A percentile compares a stretch with the other conserved stretches of the same genome.
These are phyloP conservation scores for Gadus macrocephalus DNA, from an alignment of 2,113 vertebrate genomes.

Conservation along the genomic window DNA sequence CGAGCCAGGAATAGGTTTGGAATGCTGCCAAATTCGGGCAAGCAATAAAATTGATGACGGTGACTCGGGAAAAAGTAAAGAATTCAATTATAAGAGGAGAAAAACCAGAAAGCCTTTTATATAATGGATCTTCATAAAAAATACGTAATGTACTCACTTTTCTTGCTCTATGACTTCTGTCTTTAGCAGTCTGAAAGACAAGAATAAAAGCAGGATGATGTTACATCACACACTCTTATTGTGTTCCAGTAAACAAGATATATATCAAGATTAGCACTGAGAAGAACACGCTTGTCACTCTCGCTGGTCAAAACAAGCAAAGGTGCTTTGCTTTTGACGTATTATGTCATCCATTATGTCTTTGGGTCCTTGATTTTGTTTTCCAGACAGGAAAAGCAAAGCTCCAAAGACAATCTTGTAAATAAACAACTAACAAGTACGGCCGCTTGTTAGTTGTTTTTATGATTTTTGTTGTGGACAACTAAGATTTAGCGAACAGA, in stretches of 20 bases:
- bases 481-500: no score
- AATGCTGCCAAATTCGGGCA: neutral
- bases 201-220: constrained; percentile 49
- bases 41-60: constrained; percentile 12
- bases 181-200: constrained; percentile 86
- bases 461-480: no score
- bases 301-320: neutral
- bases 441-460: no score
- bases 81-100: constrained; percentile 29
- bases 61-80: constrained; percentile 25
- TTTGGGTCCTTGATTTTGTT: no score
- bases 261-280: constrained; percentile 24
- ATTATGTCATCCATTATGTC: neutral
- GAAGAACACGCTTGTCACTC: neutral
- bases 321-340: neutral
- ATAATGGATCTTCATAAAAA: constrained; percentile 29
- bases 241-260: constrained; percentile 46
- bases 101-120: constrained; percentile 15
- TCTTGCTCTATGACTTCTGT: constrained; percentile 87
- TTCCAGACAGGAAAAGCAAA: no score
- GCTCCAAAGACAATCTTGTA: no score
- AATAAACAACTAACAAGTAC: no score
- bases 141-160: constrained; percentile 83
- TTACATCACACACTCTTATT: constrained; percentile 45
- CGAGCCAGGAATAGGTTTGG: neutral